These are phyloP conservation scores for Sycon ciliatum DNA, from an alignment of 37 sponge, comb jelly and placozoan species.

Conservation along the genomic window DNA sequence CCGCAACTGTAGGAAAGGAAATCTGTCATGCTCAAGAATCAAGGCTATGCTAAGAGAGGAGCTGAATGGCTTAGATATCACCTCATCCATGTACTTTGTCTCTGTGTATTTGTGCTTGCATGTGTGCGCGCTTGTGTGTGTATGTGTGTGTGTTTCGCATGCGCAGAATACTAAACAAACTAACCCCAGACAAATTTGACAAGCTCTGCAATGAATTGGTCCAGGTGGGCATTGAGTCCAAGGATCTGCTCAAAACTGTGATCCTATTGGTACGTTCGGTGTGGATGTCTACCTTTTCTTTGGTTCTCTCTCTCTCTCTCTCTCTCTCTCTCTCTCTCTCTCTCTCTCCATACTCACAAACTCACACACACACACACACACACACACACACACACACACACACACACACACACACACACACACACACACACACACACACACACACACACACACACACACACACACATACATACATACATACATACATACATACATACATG, in stretches of 20 bases:
- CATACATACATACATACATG: background rate
- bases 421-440: constrained; percentile 5
- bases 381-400: constrained; percentile 5
- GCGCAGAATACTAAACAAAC: constrained; percentile 63
- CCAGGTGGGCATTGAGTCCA: background rate
- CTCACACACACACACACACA: constrained; percentile 1
- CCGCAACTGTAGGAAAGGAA: too few relatives aligned
- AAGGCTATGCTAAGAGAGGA: too few relatives aligned
- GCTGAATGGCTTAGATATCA: too few relatives aligned
- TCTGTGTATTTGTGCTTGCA: background rate
- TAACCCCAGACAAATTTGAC: constrained; percentile 78
- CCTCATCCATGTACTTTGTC: background rate
- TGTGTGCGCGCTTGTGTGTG: background rate
- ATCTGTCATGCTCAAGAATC: too few relatives aligned
- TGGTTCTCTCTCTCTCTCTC: constrained; percentile 10
- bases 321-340: background rate
- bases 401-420: constrained; percentile 5
- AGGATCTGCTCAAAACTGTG: constrained; percentile 41
- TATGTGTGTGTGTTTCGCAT: background rate
- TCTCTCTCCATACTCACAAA: background rate
- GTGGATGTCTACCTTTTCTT: too few relatives aligned
- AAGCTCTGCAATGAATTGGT: constrained; percentile 31
- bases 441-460: background rate
- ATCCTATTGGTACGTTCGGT: constrained; percentile 59
- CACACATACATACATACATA: background rate